Conservation (phyloP, 2,113 vertebrate species). For the Gobiocypris rarus region DNA sequence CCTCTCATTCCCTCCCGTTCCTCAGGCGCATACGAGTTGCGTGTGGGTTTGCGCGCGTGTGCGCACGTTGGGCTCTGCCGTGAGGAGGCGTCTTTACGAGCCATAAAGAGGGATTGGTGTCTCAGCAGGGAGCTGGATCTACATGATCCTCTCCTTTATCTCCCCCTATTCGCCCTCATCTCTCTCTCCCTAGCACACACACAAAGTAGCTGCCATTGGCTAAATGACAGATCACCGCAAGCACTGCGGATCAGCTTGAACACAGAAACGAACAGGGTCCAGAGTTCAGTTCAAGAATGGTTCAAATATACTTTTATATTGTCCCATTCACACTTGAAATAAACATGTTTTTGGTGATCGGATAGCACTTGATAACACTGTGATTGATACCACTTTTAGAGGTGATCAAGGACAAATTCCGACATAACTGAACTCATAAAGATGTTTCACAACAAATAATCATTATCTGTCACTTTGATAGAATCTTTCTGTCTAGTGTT, state of each 20-base stretch:
- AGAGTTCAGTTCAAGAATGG: background rate
- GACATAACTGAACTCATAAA: conserved; percentile 3
- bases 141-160: conserved; percentile 46
- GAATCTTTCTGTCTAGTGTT: background rate
- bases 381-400: background rate
- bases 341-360: background rate
- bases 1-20: conserved; percentile 19
- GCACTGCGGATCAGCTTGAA: conserved; percentile 12
- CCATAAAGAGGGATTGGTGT: conserved; percentile 58
- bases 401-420: background rate
- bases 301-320: background rate
- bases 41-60: background rate
- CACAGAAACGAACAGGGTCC: background rate
- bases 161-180: conserved; percentile 14
- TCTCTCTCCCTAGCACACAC: conserved; percentile 11
- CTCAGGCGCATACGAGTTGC: background rate
- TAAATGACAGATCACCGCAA: conserved; percentile 28
- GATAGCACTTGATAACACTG: background rate
- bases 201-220: conserved; percentile 22
- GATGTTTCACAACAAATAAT: conserved; percentile 18
- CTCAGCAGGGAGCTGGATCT: conserved; percentile 51
- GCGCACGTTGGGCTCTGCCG: background rate
- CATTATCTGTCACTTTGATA: background rate
- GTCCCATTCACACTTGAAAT: background rate
- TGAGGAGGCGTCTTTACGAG: conserved; percentile 46